Conservation (phyloP, 2,888 invertebrate genomes). For the Diplazon laetatorius region DNA sequence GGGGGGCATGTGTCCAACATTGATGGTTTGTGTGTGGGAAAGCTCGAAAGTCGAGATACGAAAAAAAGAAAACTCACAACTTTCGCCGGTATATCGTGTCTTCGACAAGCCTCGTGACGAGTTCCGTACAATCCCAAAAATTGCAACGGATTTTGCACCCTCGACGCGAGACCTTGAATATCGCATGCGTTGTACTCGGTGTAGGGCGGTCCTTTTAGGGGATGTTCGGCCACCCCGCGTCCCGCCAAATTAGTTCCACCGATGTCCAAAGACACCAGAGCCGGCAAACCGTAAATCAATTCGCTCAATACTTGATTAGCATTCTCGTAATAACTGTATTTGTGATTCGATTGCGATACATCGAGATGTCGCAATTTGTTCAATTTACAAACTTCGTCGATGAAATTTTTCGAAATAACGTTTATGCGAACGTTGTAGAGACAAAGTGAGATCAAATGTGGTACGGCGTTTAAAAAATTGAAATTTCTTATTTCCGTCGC, state of each 20-base stretch:
- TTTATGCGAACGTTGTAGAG: slow-evolving; percentile 88
- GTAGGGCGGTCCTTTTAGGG: slow-evolving; percentile 63
- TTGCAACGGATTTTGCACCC: slow-evolving; percentile 90
- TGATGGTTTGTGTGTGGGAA: too few species aligned
- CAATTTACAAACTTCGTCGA: slow-evolving; percentile 81
- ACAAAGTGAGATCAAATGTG: slow-evolving; percentile 88
- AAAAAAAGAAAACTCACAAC: slow-evolving; percentile 85
- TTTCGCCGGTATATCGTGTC: slow-evolving; percentile 95
- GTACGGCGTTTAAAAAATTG: slow-evolving; percentile 87
- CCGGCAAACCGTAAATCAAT: slow-evolving; percentile 89
- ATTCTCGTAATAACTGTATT: slow-evolving; percentile 89
- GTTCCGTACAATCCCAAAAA: slow-evolving; percentile 97
- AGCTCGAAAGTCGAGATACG: too few species aligned
- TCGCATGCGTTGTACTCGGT: slow-evolving; percentile 84
- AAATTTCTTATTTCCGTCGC: slow-evolving; percentile 87
- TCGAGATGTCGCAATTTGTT: slow-evolving; percentile 88
- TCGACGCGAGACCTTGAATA: slow-evolving; percentile 92
- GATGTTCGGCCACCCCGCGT: slow-evolving; percentile 87
- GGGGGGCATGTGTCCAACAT: too few species aligned
- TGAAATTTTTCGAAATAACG: slow-evolving; percentile 74
- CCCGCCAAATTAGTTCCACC: slow-evolving; percentile 98
- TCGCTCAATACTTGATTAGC: slow-evolving; percentile 89
- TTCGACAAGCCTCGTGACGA: slow-evolving; percentile 93
- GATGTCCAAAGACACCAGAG: slow-evolving; percentile 93
- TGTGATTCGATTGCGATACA: slow-evolving; percentile 90